Evolutionary conservation across 1,140 invertebrate genomes (phyloP).

Genomic region (Aphelenchoides besseyi): DNA sequence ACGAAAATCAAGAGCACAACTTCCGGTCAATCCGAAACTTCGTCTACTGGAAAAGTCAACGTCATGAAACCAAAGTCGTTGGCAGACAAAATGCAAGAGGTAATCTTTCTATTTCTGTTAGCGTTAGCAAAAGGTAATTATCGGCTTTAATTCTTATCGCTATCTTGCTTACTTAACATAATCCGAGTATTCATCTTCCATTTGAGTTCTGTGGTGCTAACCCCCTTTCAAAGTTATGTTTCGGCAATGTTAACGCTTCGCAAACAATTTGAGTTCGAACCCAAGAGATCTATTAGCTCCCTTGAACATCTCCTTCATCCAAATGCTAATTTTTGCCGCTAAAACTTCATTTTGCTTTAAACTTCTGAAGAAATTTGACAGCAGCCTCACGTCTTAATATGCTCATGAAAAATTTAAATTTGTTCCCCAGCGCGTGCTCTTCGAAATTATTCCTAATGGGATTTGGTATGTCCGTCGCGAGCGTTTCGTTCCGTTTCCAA

Average conservation of each 20-base stretch:
- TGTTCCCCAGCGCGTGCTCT: not conserved
- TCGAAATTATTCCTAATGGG: not conserved
- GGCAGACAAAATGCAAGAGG: conserved; percentile 2
- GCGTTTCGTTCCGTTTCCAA: not conserved
- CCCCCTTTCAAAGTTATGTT: too few relatives aligned
- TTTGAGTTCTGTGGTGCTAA: not conserved
- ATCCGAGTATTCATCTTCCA: not conserved
- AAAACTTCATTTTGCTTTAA: not conserved
- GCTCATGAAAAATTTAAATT: not conserved
- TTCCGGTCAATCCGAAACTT: not conserved
- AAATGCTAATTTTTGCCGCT: not conserved
- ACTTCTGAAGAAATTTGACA: too few relatives aligned
- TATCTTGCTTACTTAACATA: not conserved
- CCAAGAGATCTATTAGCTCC: not conserved
- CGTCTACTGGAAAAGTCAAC: not conserved
- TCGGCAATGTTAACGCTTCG: too few relatives aligned
- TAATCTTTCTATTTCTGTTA: not conserved
- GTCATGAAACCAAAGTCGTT: not conserved
- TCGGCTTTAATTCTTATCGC: not conserved
- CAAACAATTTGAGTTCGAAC: not conserved
- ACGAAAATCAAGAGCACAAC: not conserved
- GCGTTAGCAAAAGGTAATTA: too few relatives aligned
- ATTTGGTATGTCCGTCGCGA: not conserved
- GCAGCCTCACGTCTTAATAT: not conserved
- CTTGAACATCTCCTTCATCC: not conserved